Evolutionary conservation across 2,888 invertebrate species (phyloP).

Genomic region (Conus canariensis): DNA sequence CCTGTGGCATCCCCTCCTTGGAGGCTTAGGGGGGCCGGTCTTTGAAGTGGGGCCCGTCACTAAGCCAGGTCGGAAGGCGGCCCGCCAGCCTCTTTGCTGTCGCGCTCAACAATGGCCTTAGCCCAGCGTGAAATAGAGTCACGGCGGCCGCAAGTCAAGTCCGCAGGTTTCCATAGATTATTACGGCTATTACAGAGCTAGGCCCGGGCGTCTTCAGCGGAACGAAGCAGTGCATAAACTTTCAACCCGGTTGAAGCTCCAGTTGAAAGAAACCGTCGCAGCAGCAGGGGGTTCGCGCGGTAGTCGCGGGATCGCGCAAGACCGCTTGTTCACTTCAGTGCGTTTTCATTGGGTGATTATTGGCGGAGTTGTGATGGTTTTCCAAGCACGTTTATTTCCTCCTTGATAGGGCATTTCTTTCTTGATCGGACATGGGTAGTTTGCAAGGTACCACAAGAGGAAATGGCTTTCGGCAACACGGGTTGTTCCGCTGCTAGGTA

Average conservation of each 20-base stretch:
- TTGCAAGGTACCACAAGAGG: not conserved
- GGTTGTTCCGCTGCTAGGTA: not conserved
- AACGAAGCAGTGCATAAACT: slow-evolving; percentile 35
- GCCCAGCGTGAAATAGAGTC: slow-evolving; percentile 40
- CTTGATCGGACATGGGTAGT: slow-evolving; percentile 26
- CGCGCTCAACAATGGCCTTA: slow-evolving; percentile 21
- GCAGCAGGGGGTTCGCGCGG: not conserved
- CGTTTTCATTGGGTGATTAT: slow-evolving; percentile 38
- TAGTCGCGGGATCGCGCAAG: not conserved
- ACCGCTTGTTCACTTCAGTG: slow-evolving; percentile 30
- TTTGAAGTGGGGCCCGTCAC: slow-evolving; percentile 30
- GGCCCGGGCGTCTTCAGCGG: slow-evolving; percentile 32
- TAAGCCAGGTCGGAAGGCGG: not conserved
- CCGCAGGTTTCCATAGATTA: slow-evolving; percentile 32
- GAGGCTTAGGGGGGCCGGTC: not conserved
- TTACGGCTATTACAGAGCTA: slow-evolving; percentile 35
- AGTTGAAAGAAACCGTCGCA: slow-evolving; percentile 18
- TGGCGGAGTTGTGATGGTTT: not conserved
- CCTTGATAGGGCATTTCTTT: too few species aligned
- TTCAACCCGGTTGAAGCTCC: not conserved
- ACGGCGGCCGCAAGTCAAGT: not conserved
- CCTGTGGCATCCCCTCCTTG: not conserved
- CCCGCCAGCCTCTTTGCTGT: not conserved
- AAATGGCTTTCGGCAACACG: too few species aligned
- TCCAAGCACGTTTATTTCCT: slow-evolving; percentile 6